Evolutionary conservation across 2,797 vertebrate genomes (phyloP).

Genomic region (Sardinella longiceps): DNA sequence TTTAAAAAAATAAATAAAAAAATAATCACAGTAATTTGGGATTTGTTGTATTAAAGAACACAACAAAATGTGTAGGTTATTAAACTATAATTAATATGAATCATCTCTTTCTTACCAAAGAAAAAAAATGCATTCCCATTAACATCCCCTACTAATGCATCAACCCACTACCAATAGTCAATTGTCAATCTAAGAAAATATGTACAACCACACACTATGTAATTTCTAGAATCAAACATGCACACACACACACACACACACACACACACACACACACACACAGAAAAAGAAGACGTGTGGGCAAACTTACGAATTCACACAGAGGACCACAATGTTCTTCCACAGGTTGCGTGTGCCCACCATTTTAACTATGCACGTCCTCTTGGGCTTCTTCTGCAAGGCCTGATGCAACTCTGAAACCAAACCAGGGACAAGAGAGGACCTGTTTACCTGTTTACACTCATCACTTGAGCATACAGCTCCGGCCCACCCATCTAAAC

Average conservation of each 20-base stretch:
- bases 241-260: neutral
- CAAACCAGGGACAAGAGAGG: neutral
- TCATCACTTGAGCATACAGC: neutral
- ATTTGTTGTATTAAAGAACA: no score
- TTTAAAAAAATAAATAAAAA: no score
- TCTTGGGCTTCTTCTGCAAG: conserved; percentile 85
- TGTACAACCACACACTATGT: neutral
- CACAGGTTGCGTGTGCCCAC: conserved; percentile 94
- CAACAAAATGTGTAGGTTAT: neutral
- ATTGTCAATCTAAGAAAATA: no score
- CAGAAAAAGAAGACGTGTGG: neutral
- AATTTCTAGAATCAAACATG: neutral
- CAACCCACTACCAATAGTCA: no score
- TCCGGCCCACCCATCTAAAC: neutral
- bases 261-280: neutral
- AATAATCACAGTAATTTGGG: no score
- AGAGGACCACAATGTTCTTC: conserved; percentile 98
- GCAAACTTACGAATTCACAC: conserved; percentile 93
- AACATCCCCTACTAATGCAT: no score
- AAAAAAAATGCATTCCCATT: no score
- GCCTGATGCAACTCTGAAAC: conserved; percentile 88
- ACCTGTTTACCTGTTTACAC: neutral
- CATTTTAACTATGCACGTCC: conserved; percentile 93
- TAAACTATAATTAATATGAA: no score
- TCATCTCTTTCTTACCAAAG: no score